These are phyloP conservation scores for Pherbina coryleti DNA, from an alignment of 2,888 invertebrate genomes.

Conservation along the genomic window DNA sequence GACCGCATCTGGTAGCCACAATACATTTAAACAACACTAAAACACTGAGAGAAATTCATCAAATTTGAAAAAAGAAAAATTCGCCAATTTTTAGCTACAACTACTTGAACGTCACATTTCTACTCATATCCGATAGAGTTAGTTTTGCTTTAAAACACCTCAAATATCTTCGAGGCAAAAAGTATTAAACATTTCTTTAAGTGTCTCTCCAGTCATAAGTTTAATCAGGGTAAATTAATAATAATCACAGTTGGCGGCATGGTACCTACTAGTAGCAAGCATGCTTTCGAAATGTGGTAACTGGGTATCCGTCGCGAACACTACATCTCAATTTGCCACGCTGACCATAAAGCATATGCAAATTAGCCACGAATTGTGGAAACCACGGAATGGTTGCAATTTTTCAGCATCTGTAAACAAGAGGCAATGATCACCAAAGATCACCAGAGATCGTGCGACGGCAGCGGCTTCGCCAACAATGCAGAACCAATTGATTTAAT, in stretches of 20 bases:
- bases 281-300: too few species aligned
- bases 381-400: slow-evolving; percentile 24
- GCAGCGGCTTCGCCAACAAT: not conserved
- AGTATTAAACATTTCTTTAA: too few species aligned
- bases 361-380: slow-evolving; percentile 34
- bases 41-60: too few species aligned
- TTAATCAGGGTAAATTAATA: slow-evolving; percentile 17
- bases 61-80: too few species aligned
- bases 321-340: slow-evolving; percentile 3
- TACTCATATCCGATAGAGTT: too few species aligned
- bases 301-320: not conserved
- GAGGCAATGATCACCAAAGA: slow-evolving; percentile 3
- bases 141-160: too few species aligned
- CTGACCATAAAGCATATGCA: slow-evolving; percentile 30
- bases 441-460: not conserved
- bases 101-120: too few species aligned
- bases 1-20: too few species aligned
- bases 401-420: not conserved
- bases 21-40: too few species aligned
- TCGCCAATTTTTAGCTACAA: too few species aligned
- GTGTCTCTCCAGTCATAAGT: not conserved
- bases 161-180: too few species aligned
- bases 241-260: slow-evolving; percentile 36
- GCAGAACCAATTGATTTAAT: slow-evolving; percentile 36
- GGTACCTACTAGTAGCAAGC: too few species aligned